A percentile compares a stretch with the other conserved stretches of the same genome.
Conservation (phyloP, 2,113 vertebrate species). For the Python bivittatus region DNA sequence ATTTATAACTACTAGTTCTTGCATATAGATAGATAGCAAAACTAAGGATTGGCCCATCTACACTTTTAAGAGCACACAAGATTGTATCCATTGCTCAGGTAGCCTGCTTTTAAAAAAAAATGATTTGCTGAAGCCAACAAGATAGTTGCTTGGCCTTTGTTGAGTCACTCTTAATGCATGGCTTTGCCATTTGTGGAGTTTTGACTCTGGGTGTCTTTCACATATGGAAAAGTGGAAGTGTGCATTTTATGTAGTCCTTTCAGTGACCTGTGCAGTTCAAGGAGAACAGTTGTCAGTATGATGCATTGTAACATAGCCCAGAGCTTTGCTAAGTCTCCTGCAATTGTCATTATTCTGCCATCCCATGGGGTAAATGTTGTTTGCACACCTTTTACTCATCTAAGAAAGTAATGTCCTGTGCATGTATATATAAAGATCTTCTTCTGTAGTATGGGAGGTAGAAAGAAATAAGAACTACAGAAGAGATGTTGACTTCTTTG, state of each 20-base stretch:
- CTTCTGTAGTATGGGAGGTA: too few relatives aligned
- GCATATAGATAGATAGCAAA: not conserved
- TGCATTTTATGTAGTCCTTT: not conserved
- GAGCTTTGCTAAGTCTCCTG: not conserved
- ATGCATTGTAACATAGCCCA: not conserved
- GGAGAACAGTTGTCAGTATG: constrained; percentile 1
- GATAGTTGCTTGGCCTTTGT: not conserved
- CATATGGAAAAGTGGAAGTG: constrained; percentile 17
- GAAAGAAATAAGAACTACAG: not conserved
- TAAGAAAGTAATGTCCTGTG: not conserved
- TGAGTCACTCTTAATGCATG: not conserved
- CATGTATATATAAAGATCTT: not conserved
- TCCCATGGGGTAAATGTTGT: constrained; percentile 8
- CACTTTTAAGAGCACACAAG: not conserved
- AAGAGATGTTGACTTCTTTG: not conserved
- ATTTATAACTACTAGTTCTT: not conserved
- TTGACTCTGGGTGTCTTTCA: not conserved
- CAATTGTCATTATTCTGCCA: constrained; percentile 4
- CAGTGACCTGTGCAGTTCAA: constrained; percentile 21
- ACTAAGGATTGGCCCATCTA: not conserved
- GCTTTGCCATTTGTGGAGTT: not conserved
- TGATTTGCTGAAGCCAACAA: not conserved
- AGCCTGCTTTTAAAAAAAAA: not conserved
- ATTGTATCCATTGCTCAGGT: not conserved
- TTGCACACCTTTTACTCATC: not conserved